A percentile compares a stretch with the other conserved stretches of the same genome.
Evolutionary conservation across 2,797 vertebrate genomes (phyloP).

Genomic region (Amphiprion clarkii): DNA sequence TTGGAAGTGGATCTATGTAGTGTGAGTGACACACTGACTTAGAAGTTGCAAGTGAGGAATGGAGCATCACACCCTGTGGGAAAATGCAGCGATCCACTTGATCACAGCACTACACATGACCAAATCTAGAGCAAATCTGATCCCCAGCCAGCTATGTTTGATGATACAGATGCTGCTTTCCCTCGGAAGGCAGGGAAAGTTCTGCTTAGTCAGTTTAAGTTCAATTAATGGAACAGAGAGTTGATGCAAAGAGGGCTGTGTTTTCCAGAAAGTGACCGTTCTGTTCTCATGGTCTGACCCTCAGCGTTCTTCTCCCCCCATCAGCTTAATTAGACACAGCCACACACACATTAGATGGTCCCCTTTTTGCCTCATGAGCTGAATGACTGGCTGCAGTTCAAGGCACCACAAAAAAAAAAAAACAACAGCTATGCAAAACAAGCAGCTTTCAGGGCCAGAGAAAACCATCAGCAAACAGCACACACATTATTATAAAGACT

Average conservation of each 20-base stretch:
- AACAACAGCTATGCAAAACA: conserved; percentile 72
- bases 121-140: conserved; percentile 44
- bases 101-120: conserved; percentile 5
- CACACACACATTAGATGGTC: conserved; percentile 76
- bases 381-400: conserved; percentile 79
- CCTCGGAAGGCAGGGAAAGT: conserved; percentile 18
- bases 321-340: conserved; percentile 82
- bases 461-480: conserved; percentile 54
- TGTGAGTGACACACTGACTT: conserved; percentile 15
- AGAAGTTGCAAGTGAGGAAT: conserved; percentile 49
- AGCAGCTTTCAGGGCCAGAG: conserved; percentile 58
- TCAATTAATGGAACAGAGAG: conserved; percentile 25
- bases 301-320: conserved; percentile 62
- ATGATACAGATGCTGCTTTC: conserved; percentile 32
- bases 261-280: conserved; percentile 48
- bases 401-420: conserved; percentile 52
- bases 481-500: conserved; percentile 43
- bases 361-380: conserved; percentile 58
- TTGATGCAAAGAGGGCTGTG: conserved; percentile 2
- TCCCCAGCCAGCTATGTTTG: conserved; percentile 37
- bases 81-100: conserved; percentile 51
- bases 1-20: not conserved
- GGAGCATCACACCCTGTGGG: conserved; percentile 52
- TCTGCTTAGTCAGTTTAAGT: not conserved
- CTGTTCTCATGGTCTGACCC: conserved; percentile 69